Percentiles rank a stretch among this genome's conserved stretches.
Evolutionary conservation across 2,113 vertebrate genomes (phyloP).

Genomic region (Etheostoma spectabile): DNA sequence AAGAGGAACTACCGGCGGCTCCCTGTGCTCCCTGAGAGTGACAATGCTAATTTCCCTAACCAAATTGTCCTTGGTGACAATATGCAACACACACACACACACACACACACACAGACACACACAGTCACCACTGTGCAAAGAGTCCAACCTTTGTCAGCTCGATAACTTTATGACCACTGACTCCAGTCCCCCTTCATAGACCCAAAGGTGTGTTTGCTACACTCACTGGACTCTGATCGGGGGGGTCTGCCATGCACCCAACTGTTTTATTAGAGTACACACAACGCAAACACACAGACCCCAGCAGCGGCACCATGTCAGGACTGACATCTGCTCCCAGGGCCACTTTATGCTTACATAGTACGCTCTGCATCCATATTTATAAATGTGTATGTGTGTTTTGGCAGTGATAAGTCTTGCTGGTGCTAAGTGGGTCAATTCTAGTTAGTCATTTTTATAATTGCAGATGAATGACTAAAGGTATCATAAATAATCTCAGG

Average conservation of each 20-base stretch:
- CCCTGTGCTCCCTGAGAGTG: background rate
- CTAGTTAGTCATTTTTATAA: constrained; percentile 12
- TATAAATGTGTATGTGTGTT: background rate
- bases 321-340: constrained; percentile 49
- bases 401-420: background rate
- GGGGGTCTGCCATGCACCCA: constrained; percentile 31
- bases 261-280: constrained; percentile 62
- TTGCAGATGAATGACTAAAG: background rate
- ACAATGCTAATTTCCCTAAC: constrained; percentile 4
- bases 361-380: background rate
- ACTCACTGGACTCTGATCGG: constrained; percentile 76
- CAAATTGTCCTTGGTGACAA: constrained; percentile 8
- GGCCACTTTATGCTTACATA: constrained; percentile 24
- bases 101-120: background rate
- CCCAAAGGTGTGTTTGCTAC: constrained; percentile 57
- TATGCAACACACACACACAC: constrained; percentile 4
- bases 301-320: constrained; percentile 14
- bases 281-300: constrained; percentile 65
- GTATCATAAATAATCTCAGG: too few relatives aligned
- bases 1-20: background rate
- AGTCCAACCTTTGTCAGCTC: constrained; percentile 26
- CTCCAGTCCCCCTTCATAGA: constrained; percentile 15
- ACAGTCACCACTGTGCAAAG: background rate
- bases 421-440: background rate
- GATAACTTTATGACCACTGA: constrained; percentile 59